Evolutionary conservation across 2,888 invertebrate genomes (phyloP).

Genomic region (Cacoxenus indagator): DNA sequence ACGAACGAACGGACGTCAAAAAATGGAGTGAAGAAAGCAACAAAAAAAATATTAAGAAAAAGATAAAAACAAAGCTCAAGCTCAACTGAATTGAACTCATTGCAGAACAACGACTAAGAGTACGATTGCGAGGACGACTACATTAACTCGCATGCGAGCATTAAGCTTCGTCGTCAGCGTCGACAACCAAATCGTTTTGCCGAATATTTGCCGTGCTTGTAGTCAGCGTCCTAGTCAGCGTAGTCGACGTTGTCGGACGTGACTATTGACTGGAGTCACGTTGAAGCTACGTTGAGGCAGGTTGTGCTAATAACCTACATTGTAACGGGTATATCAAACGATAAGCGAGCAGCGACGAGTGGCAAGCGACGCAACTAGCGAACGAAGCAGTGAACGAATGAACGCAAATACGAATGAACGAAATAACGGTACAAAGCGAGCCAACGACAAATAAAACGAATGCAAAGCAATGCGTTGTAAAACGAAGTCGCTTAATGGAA

Average conservation of each 20-base stretch:
- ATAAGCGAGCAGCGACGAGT: slow-evolving; percentile 24
- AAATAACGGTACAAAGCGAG: no score
- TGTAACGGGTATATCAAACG: slow-evolving; percentile 31
- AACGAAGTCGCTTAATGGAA: no score
- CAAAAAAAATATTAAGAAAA: neutral
- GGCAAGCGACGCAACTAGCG: slow-evolving; percentile 20
- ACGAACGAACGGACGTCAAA: neutral
- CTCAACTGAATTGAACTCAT: neutral
- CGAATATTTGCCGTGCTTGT: slow-evolving; percentile 54
- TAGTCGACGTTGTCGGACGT: slow-evolving; percentile 47
- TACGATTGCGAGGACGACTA: neutral
- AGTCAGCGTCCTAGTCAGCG: neutral
- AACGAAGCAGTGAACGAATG: neutral
- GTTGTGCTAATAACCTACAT: slow-evolving; percentile 63
- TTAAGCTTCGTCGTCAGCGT: neutral
- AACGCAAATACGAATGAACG: no score
- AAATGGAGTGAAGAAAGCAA: neutral
- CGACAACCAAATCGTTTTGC: neutral
- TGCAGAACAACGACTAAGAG: neutral
- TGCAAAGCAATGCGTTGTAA: neutral
- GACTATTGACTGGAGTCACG: slow-evolving; percentile 63
- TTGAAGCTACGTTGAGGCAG: slow-evolving; percentile 58
- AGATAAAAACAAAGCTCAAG: neutral
- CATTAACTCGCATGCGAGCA: slow-evolving; percentile 11
- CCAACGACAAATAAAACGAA: neutral